Percentiles rank a stretch among this genome's conserved stretches.
phyloP scores from a whole-genome alignment of 1,140 invertebrate genomes.

The Steinernema feltiae region DNA sequence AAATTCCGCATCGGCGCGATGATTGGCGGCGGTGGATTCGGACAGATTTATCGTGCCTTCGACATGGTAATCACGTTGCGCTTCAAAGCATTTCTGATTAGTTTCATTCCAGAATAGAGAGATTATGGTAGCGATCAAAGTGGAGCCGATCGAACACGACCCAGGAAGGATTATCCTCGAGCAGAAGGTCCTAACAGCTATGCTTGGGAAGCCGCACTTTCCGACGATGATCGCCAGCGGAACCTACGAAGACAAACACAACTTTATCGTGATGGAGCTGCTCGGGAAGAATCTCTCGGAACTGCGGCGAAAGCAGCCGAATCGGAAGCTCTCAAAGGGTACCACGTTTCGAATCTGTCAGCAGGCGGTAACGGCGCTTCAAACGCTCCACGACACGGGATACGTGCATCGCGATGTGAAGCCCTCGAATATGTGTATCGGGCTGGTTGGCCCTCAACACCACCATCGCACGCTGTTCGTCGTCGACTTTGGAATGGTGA shows the following conservation, averaged over 20 bases:
- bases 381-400: constrained; percentile 25
- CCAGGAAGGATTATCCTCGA: constrained; percentile 35
- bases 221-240: constrained; percentile 3
- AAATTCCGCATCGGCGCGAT: neutral
- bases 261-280: constrained; percentile 37
- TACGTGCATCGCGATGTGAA: constrained; percentile 38
- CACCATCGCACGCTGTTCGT: constrained; percentile 17
- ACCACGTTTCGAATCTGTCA: constrained; percentile 16
- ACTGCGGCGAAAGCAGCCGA: constrained; percentile 19
- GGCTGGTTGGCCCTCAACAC: constrained; percentile 17
- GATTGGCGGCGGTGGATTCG: constrained; percentile 39
- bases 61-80: too few relatives aligned
- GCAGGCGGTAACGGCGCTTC: constrained; percentile 25
- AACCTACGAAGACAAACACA: constrained; percentile 12
- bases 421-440: constrained; percentile 35
- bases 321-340: neutral
- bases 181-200: constrained; percentile 22
- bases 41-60: constrained; percentile 25
- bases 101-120: constrained; percentile 1
- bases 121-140: constrained; percentile 29
- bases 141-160: constrained; percentile 26
- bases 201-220: neutral
- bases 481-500: constrained; percentile 37
- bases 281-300: constrained; percentile 30
- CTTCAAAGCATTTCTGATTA: neutral